These are phyloP conservation scores for Echinops telfairi DNA, from an alignment of 2,113 vertebrate species.

Conservation along the genomic window DNA sequence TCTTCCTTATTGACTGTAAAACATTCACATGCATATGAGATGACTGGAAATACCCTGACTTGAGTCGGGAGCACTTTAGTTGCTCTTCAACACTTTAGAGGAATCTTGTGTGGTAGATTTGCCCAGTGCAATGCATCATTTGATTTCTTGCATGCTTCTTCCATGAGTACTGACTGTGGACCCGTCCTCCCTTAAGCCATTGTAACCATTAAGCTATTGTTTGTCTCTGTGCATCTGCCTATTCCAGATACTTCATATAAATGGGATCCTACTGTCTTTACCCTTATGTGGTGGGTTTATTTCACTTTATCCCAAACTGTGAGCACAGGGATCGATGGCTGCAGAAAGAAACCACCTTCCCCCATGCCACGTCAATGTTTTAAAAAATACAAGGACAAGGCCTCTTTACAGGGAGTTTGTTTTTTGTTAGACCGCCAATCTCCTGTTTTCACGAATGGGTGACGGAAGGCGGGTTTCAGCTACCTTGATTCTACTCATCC, in stretches of 20 bases:
- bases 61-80: too few relatives aligned
- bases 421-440: not conserved
- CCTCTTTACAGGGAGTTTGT: not conserved
- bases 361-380: not conserved
- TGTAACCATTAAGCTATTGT: not conserved
- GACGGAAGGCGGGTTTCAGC: not conserved
- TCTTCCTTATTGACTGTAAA: too few relatives aligned
- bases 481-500: conserved; percentile 13
- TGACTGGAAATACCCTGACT: too few relatives aligned
- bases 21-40: too few relatives aligned
- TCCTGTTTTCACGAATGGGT: conserved; percentile 40
- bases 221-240: not conserved
- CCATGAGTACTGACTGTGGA: not conserved
- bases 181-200: not conserved
- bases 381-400: not conserved
- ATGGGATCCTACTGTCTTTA: not conserved
- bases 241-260: not conserved
- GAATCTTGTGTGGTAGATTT: too few relatives aligned
- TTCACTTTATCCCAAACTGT: not conserved
- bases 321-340: not conserved
- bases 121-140: too few relatives aligned
- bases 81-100: too few relatives aligned
- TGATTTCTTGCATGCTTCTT: too few relatives aligned
- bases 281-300: not conserved
- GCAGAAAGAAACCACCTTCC: not conserved